Conservation (phyloP, 1,140 invertebrate genomes). For the Cryptotermes secundus region DNA sequence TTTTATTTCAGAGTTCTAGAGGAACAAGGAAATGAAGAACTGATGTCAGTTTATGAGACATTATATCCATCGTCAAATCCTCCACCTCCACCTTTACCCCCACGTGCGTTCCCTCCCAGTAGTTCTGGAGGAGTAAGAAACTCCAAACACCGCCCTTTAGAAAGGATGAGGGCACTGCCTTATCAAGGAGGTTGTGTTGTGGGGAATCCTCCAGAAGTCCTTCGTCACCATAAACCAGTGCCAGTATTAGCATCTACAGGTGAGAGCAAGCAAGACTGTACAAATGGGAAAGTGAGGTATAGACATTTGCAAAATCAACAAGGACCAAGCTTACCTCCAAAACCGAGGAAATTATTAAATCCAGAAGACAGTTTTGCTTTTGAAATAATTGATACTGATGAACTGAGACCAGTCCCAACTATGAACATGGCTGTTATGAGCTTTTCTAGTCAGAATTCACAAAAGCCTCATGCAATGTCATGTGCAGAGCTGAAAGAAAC, state of each 20-base stretch:
- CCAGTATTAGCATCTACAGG: constrained; percentile 9
- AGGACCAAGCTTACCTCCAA: constrained; percentile 40
- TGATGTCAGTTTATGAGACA: constrained; percentile 45
- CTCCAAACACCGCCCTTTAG: constrained; percentile 46
- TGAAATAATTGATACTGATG: constrained; percentile 76
- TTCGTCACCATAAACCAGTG: constrained; percentile 41
- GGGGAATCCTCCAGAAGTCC: constrained; percentile 31
- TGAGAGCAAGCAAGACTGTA: background rate
- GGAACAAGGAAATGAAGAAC: constrained; percentile 28
- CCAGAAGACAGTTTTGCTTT: constrained; percentile 74
- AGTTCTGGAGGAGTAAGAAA: background rate
- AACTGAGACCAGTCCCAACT: constrained; percentile 44
- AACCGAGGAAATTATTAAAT: constrained; percentile 42
- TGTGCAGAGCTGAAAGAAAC: background rate
- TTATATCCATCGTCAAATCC: constrained; percentile 42
- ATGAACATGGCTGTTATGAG: background rate
- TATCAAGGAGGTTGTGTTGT: constrained; percentile 25
- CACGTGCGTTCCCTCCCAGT: constrained; percentile 43
- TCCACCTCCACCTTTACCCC: constrained; percentile 49
- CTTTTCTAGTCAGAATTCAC: background rate
- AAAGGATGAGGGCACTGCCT: constrained; percentile 46
- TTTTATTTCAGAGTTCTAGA: constrained; percentile 28
- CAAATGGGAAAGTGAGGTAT: background rate
- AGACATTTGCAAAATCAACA: constrained; percentile 29
- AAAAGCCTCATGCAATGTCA: background rate